Evolutionary conservation across 2,888 invertebrate genomes (phyloP), one percentile per base, ranked within the genome.

Genomic region (Brachyptera risi): DNA sequence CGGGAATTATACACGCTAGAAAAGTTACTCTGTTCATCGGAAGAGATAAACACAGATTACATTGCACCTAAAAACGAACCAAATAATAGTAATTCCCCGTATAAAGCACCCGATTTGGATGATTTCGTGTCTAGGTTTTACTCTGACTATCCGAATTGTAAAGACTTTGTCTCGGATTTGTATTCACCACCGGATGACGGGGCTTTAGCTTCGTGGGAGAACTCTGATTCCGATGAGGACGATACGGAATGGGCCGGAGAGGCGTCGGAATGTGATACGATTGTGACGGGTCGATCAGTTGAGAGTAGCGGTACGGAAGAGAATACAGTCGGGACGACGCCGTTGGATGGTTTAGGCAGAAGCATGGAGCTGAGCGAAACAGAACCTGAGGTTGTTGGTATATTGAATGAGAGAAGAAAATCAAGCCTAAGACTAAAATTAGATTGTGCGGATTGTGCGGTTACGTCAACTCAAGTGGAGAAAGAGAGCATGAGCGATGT

Each of bases 1-100:
- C 83, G 86, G 51, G 97, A 97, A 76, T 78, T 97, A 68, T 83
- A 85, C 71, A 87, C 89, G 67, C 76, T 97, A 63, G 96, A 97
- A 74, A 87, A 92, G 69, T 76, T 95, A 65, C 78, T 97, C 58
- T 96, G 96, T 74, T 94, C 94, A 69, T 90, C 91, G 68, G 95
- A 96, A 73, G n/a, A n/a, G n/a, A n/a, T n/a, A n/a, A n/a, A n/a
- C n/a, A n/a, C n/a, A n/a, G n/a, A n/a, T n/a, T n/a, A n/a, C n/a
- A n/a, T n/a, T n/a, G n/a, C n/a, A n/a, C n/a, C n/a, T n/a, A n/a
- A n/a, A n/a, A n/a, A n/a, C n/a, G n/a, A n/a, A n/a, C n/a, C n/a
- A n/a, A n/a, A n/a, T n/a, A n/a, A n/a, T n/a, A n/a, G n/a, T n/a
- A n/a, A n/a, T n/a, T n/a, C n/a, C n/a, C n/a, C 49, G n/a, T 27